Conservation (phyloP, 2,797 vertebrate species). For the Catharus ustulatus region DNA sequence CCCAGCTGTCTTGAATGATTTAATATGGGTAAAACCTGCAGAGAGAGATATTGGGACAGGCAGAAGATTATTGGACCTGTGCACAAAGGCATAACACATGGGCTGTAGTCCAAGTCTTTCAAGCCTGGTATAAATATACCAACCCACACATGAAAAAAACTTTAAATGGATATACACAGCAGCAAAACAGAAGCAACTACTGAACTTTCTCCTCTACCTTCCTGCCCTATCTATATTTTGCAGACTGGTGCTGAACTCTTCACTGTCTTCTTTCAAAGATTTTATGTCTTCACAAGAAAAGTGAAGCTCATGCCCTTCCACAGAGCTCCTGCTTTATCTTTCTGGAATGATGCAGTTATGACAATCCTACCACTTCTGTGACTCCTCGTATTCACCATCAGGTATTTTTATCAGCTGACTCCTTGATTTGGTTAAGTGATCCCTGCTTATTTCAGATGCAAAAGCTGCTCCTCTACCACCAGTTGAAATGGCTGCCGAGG, state of each 20-base stretch:
- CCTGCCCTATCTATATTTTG: background rate
- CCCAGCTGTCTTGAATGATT: background rate
- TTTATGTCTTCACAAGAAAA: background rate
- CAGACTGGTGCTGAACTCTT: background rate
- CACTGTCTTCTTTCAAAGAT: background rate
- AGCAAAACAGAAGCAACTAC: background rate
- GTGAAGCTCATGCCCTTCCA: background rate
- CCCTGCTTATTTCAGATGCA: background rate
- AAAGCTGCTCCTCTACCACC: background rate
- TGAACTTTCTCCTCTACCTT: background rate
- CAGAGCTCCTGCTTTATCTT: background rate
- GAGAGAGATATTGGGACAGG: too few species aligned
- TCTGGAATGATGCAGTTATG: background rate
- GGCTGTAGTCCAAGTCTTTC: background rate
- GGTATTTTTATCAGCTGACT: background rate
- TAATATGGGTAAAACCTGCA: background rate
- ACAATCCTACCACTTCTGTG: background rate
- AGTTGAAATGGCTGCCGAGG: background rate
- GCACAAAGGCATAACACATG: fast-evolving
- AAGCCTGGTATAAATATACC: background rate
- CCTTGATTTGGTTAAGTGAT: background rate
- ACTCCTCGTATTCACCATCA: background rate
- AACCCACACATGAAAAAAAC: fast-evolving
- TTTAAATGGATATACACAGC: background rate
- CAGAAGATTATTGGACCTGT: background rate